A percentile compares a stretch with the other conserved stretches of the same genome.
Conservation (phyloP, 1,140 invertebrate species). For the Drosophila kanapiae region DNA sequence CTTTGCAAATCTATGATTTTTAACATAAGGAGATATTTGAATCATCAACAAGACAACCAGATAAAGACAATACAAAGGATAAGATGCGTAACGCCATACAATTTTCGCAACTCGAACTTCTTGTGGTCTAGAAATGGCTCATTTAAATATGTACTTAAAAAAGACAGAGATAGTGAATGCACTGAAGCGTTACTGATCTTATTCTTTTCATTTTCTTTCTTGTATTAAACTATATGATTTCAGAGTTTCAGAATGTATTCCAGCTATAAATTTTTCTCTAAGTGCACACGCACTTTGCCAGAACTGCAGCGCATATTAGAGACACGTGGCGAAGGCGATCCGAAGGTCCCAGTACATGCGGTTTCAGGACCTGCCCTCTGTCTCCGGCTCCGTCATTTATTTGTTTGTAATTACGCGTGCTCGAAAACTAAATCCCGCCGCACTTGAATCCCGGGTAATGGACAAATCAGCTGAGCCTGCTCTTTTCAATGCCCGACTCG, state of each 20-base stretch:
- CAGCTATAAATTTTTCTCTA: background rate
- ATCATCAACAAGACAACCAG: too few relatives aligned
- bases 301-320: conserved; percentile 65
- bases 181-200: background rate
- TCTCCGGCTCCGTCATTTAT: conserved; percentile 57
- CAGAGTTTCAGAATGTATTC: background rate
- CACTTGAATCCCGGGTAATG: conserved; percentile 57
- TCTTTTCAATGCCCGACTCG: conserved; percentile 48
- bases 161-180: background rate
- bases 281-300: conserved; percentile 46
- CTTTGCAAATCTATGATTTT: too few relatives aligned
- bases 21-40: too few relatives aligned
- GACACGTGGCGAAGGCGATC: conserved; percentile 70
- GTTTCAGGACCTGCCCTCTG: conserved; percentile 40
- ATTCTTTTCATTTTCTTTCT: background rate
- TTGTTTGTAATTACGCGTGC: conserved; percentile 83
- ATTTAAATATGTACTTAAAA: too few relatives aligned
- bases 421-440: conserved; percentile 76
- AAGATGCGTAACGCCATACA: too few relatives aligned
- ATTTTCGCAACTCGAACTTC: too few relatives aligned
- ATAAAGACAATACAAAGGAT: too few relatives aligned
- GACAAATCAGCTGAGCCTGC: conserved; percentile 45
- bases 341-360: conserved; percentile 47
- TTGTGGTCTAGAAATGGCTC: too few relatives aligned
- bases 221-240: background rate